phyloP scores from a whole-genome alignment of 2,113 vertebrate species.

The Brevimyrus niger region DNA sequence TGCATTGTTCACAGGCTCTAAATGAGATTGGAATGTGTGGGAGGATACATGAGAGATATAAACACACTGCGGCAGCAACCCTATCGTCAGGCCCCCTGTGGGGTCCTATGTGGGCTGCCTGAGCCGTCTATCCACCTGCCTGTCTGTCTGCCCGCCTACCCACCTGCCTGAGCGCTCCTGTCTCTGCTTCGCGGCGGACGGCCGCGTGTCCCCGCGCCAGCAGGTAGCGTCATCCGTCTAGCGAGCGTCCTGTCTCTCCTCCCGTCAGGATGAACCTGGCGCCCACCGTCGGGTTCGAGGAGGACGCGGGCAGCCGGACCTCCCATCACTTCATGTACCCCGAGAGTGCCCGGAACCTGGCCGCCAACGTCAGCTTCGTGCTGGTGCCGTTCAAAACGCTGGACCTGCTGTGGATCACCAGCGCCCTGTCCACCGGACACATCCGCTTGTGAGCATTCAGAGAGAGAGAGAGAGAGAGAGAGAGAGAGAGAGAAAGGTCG shows the following conservation, averaged over 20 bases:
- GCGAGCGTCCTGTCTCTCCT: background rate
- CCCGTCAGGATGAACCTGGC: slow-evolving; percentile 88
- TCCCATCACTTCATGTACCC: slow-evolving; percentile 99
- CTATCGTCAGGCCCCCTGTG: background rate
- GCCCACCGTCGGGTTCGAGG: slow-evolving; percentile 88
- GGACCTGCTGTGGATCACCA: slow-evolving; percentile 96
- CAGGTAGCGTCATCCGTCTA: background rate
- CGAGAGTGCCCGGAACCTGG: slow-evolving; percentile 95
- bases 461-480: too few relatives aligned
- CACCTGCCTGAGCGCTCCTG: background rate
- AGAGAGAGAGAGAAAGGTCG: too few relatives aligned
- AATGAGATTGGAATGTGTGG: slow-evolving; percentile 13
- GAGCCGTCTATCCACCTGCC: background rate
- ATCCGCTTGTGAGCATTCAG: slow-evolving; percentile 91
- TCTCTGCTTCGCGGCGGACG: background rate
- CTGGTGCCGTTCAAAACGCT: slow-evolving; percentile 95
- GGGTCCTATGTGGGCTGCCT: background rate
- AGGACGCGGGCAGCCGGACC: slow-evolving; percentile 82
- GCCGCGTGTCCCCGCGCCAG: background rate
- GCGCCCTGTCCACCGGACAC: slow-evolving; percentile 88
- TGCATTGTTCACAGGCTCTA: slow-evolving; percentile 5
- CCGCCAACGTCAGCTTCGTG: slow-evolving; percentile 90
- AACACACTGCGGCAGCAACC: background rate
- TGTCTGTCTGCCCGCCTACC: background rate
- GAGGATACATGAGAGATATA: slow-evolving; percentile 11